Base-by-base conservation (phyloP, 2,113 vertebrate species). In the Pterocles gutturalis region DNA sequence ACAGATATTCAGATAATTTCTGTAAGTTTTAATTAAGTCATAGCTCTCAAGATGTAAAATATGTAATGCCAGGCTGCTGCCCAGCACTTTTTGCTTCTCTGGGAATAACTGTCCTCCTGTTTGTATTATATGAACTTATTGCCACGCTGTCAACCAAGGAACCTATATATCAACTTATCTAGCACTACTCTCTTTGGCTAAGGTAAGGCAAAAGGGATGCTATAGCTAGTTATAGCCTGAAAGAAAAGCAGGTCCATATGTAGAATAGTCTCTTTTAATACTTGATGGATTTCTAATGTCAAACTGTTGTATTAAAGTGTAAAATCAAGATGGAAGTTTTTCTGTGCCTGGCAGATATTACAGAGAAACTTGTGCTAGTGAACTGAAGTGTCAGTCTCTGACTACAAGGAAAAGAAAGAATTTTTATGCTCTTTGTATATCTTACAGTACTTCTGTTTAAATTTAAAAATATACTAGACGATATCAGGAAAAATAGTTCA, bases 301-400 rank as follows among this genome's bases (percentile, higher is more conserved):
- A 64, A 87, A 85, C 24, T 57, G 38, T 77, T 83, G 54, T 48
- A 80, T 55, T 91, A 45, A 94, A 53, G 24, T 33, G 67, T 36
- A 53, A 93, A 93, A 90, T 8, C n/a, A 58, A 71, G 62, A 89
- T 29, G 43, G 73, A 92, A 87, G 46, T 46, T 91, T 83, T 48
- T 48, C 62, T 91, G 76, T 82, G 36, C 29, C 78, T 96, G 80
- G 55, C 62, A 90, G 75, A 20, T 70, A 66, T 64, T 94, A 94
- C 62, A 90, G 51, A 89, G 51, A 70, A 89, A 85, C 72, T 62
- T 51, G 34, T 60, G 36, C 28, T 34, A 33, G 22, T 60, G 43
- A 89, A 48, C 33, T 33, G 51, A 85, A 86, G 75, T 51, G 20
- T 93, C 51, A 66, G 33, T 33, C 62, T 79, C 95, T 38, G 75